A percentile compares a stretch with the other conserved stretches of the same genome.
These are phyloP conservation scores for Chalcosyrphus nemorum DNA, from an alignment of 2,888 invertebrate genomes.

Conservation along the genomic window DNA sequence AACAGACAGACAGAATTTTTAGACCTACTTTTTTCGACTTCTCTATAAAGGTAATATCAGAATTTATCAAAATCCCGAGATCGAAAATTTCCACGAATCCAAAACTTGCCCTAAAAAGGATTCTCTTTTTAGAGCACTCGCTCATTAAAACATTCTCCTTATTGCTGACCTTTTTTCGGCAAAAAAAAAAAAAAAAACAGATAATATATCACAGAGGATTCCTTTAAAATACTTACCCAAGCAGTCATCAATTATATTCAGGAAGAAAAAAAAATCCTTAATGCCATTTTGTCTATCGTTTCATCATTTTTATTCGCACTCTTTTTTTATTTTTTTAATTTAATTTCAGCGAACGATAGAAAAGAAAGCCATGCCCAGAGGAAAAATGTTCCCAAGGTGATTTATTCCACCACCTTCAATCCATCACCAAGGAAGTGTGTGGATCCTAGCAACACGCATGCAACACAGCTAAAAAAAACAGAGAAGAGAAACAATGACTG, in stretches of 20 bases:
- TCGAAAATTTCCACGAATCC: too few species aligned
- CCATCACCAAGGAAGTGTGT: background rate
- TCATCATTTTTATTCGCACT: background rate
- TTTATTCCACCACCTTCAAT: conserved; percentile 19
- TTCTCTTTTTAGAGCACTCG: too few species aligned
- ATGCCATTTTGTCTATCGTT: background rate
- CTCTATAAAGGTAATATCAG: too few species aligned
- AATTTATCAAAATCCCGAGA: too few species aligned
- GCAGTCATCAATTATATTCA: background rate
- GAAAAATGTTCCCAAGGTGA: conserved; percentile 40
- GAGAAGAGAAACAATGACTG: conserved; percentile 47
- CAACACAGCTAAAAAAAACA: background rate
- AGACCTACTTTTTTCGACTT: too few species aligned
- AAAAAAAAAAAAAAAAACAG: too few species aligned
- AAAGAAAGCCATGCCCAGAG: background rate
- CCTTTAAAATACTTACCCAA: background rate
- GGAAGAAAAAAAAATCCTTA: background rate
- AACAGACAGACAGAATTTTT: too few species aligned
- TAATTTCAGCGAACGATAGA: conserved; percentile 18
- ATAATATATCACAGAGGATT: background rate
- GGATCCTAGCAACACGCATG: background rate
- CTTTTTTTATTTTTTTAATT: conserved; percentile 1
- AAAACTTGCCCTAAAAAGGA: too few species aligned
- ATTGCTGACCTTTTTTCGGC: background rate
- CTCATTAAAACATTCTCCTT: background rate